phyloP scores from a whole-genome alignment of 2,113 vertebrate species.

The Sporophila hypoxantha region DNA sequence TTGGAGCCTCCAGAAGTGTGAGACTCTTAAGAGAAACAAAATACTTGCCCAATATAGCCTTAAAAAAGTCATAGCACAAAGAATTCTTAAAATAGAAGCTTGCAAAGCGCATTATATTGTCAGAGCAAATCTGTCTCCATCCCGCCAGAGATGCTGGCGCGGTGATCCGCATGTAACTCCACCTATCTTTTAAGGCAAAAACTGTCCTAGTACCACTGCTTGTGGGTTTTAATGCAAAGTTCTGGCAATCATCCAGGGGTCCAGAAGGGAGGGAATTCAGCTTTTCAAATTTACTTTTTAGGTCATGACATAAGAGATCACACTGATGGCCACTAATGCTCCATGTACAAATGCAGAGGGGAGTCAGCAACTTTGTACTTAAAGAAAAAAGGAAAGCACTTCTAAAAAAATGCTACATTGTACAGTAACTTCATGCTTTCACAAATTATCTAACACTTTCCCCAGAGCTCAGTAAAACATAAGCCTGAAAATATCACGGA shows the following conservation, averaged over 20 bases:
- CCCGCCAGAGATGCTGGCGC: not conserved
- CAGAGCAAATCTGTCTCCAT: slow-evolving; percentile 39
- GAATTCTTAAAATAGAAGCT: slow-evolving; percentile 51
- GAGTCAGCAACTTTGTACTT: not conserved
- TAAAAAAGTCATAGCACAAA: not conserved
- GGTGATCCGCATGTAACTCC: slow-evolving; percentile 5
- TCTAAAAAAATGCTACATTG: not conserved
- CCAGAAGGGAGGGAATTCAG: not conserved
- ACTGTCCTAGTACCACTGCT: not conserved
- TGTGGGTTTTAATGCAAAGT: not conserved
- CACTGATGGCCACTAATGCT: not conserved
- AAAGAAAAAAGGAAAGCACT: not conserved
- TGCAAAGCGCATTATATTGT: slow-evolving; percentile 39
- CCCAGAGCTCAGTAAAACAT: not conserved
- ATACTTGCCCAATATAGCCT: not conserved
- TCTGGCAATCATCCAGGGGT: not conserved
- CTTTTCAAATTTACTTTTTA: not conserved
- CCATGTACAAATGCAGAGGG: not conserved
- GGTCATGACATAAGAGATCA: slow-evolving; percentile 21
- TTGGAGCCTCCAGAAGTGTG: not conserved
- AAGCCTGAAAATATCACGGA: not conserved
- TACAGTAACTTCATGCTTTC: not conserved
- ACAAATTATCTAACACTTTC: not conserved
- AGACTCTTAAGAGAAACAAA: slow-evolving; percentile 12
- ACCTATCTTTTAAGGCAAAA: slow-evolving; percentile 30